Conservation (phyloP, 2,888 invertebrate species). For the Macrophya annulata region DNA sequence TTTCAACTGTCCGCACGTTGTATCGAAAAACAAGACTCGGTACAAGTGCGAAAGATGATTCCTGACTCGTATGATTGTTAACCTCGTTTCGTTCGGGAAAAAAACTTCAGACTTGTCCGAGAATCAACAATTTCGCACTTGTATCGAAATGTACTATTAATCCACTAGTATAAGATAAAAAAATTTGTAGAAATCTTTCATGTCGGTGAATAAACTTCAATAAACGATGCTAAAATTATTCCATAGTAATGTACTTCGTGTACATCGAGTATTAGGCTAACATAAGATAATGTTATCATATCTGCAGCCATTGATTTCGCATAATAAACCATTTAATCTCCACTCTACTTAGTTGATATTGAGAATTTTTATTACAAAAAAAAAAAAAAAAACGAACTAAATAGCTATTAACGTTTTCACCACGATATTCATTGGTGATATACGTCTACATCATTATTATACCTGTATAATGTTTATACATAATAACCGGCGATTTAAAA, state of each 20-base stretch:
- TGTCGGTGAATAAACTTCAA: neutral
- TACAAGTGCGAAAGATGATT: no score
- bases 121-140: no score
- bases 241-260: neutral
- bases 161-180: neutral
- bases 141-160: no score
- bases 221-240: neutral
- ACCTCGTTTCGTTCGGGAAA: no score
- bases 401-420: neutral
- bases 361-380: neutral
- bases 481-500: neutral
- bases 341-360: neutral
- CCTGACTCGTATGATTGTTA: no score
- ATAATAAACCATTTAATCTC: neutral
- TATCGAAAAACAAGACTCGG: no score
- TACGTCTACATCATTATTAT: no score
- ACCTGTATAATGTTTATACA: neutral
- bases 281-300: neutral
- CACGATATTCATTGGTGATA: no score
- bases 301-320: neutral
- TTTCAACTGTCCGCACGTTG: no score
- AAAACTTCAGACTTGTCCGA: no score
- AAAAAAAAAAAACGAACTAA: no score
- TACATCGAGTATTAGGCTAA: neutral
- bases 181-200: neutral